A percentile compares a stretch with the other conserved stretches of the same genome.
These are phyloP conservation scores for Azemiops feae DNA, from an alignment of 2,113 vertebrate genomes.

Conservation along the genomic window DNA sequence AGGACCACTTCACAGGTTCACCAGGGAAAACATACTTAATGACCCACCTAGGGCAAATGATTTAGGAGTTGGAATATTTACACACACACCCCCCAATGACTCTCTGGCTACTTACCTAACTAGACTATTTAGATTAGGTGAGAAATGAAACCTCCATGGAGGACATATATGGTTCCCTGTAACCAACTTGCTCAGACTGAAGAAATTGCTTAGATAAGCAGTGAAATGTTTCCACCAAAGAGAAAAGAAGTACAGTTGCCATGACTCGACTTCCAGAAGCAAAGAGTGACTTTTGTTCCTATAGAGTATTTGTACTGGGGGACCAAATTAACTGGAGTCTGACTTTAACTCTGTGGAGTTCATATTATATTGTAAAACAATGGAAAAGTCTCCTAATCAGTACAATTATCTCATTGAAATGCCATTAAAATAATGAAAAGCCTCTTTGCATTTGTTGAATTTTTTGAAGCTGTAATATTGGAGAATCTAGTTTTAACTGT, in stretches of 20 bases:
- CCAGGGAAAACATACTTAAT: not conserved
- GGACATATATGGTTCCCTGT: not conserved
- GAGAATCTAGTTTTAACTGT: conserved; percentile 10
- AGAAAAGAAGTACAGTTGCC: not conserved
- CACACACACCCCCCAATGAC: not conserved
- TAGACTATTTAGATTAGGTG: not conserved
- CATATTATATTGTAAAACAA: conserved; percentile 67
- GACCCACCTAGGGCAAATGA: not conserved
- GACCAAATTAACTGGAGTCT: conserved; percentile 76
- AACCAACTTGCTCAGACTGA: not conserved
- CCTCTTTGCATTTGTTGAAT: conserved; percentile 51
- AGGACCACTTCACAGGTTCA: not conserved
- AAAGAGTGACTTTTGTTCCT: conserved; percentile 64
- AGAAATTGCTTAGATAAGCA: not conserved
- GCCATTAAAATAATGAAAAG: conserved; percentile 53
- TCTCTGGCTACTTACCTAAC: not conserved
- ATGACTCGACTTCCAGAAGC: conserved; percentile 52
- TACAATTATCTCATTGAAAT: conserved; percentile 64
- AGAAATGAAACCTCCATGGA: not conserved
- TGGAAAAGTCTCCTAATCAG: conserved; percentile 59
- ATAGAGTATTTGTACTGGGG: conserved; percentile 68
- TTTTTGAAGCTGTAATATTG: conserved; percentile 48
- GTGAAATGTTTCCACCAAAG: not conserved
- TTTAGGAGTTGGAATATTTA: not conserved
- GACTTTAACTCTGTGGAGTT: conserved; percentile 67